These are phyloP conservation scores for Muschampia plurimacula DNA, from an alignment of 2,888 invertebrate genomes.

Conservation along the genomic window DNA sequence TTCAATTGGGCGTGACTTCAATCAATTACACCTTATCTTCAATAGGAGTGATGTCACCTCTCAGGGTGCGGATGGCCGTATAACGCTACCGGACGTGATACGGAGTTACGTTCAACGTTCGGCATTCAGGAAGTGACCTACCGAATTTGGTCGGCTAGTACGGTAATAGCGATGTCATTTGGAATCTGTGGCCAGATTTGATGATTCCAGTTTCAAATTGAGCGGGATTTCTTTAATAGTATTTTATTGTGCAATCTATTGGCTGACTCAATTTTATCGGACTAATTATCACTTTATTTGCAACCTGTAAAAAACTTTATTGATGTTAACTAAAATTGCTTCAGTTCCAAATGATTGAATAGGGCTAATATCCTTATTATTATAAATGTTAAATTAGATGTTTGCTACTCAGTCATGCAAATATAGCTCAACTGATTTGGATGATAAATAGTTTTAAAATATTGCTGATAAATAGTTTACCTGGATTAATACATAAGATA, in stretches of 20 bases:
- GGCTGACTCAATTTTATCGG: not conserved
- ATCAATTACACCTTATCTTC: conserved; percentile 74
- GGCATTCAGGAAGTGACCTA: conserved; percentile 30
- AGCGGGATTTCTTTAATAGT: conserved; percentile 18
- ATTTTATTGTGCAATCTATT: not conserved
- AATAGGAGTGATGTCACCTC: conserved; percentile 76
- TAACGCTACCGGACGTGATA: conserved; percentile 59
- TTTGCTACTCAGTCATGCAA: too few species aligned
- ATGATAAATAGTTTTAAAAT: too few species aligned
- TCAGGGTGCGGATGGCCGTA: conserved; percentile 63
- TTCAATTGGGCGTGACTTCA: conserved; percentile 71
- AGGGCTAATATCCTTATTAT: not conserved
- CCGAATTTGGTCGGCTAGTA: conserved; percentile 44
- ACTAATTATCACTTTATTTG: not conserved
- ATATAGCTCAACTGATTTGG: too few species aligned
- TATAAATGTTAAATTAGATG: too few species aligned
- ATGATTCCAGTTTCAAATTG: conserved; percentile 36
- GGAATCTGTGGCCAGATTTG: conserved; percentile 33
- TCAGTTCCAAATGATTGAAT: not conserved
- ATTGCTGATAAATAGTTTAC: too few species aligned
- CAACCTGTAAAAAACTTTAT: not conserved
- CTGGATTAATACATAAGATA: too few species aligned
- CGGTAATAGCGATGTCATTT: conserved; percentile 33
- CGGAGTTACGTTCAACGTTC: conserved; percentile 25
- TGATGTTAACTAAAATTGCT: too few species aligned